Percentiles rank a stretch among this genome's conserved stretches.
phyloP scores from a whole-genome alignment of 92 coral and sea anemone species.

The Pocillopora meandrina region DNA sequence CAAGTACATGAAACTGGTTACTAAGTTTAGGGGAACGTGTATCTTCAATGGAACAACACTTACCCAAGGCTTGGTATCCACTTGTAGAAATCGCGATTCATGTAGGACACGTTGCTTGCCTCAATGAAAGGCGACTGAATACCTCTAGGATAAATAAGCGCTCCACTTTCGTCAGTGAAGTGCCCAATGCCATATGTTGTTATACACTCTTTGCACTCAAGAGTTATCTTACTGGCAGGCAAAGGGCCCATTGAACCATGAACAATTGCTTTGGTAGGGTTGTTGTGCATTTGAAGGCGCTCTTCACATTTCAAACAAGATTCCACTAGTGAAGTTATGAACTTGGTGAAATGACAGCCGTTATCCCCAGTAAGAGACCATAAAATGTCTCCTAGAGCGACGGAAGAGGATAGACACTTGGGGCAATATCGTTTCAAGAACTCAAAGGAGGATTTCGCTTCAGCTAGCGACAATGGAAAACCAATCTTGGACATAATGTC shows the following conservation, averaged over 20 bases:
- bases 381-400: background rate
- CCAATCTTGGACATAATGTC: slow-evolving; percentile 9
- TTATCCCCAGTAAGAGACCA: slow-evolving; percentile 41
- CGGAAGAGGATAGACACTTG: background rate
- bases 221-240: slow-evolving; percentile 40
- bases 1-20: too few species aligned
- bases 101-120: slow-evolving; percentile 56
- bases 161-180: slow-evolving; percentile 28
- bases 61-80: slow-evolving; percentile 62
- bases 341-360: slow-evolving; percentile 30
- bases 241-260: slow-evolving; percentile 39
- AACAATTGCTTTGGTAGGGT: slow-evolving; percentile 45
- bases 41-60: slow-evolving; percentile 2
- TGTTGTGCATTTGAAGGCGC: slow-evolving; percentile 44
- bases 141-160: slow-evolving; percentile 33
- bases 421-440: slow-evolving; percentile 32
- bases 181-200: slow-evolving; percentile 36
- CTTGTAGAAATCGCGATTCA: slow-evolving; percentile 35
- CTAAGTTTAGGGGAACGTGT: too few species aligned
- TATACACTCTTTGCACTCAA: slow-evolving; percentile 49
- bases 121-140: slow-evolving; percentile 17
- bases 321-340: slow-evolving; percentile 46
- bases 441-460: slow-evolving; percentile 15
- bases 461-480: slow-evolving; percentile 3
- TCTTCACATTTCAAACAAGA: slow-evolving; percentile 30